phyloP scores from a whole-genome alignment of 2,797 vertebrate genomes.

The Thaleichthys pacificus region DNA sequence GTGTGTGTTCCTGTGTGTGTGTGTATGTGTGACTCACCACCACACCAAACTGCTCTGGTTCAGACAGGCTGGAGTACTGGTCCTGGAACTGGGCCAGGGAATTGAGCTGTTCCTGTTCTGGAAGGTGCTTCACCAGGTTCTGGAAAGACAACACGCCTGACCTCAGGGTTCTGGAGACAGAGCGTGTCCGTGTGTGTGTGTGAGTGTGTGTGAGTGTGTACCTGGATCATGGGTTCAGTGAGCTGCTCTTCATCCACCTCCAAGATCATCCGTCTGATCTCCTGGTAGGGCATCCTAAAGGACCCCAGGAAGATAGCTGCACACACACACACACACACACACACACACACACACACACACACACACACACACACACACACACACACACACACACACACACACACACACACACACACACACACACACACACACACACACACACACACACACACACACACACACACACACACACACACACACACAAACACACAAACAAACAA shows the following conservation, averaged over 20 bases:
- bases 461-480: not conserved
- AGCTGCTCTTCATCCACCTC: slow-evolving; percentile 93
- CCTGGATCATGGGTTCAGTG: slow-evolving; percentile 96
- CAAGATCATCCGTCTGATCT: slow-evolving; percentile 89
- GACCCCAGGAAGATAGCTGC: slow-evolving; percentile 95
- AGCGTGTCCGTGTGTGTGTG: not conserved
- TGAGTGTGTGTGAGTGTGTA: slow-evolving; percentile 42
- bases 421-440: not conserved
- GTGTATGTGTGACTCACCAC: slow-evolving; percentile 81
- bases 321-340: not conserved
- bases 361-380: not conserved
- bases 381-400: not conserved
- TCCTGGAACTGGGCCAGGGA: slow-evolving; percentile 83
- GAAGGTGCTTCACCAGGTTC: slow-evolving; percentile 96
- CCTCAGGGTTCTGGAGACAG: not conserved
- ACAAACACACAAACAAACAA: not conserved
- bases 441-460: not conserved
- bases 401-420: slow-evolving; percentile 1
- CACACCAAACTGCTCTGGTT: slow-evolving; percentile 95
- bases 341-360: not conserved
- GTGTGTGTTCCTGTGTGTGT: not conserved
- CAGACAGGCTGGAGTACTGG: slow-evolving; percentile 86
- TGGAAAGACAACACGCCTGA: slow-evolving; percentile 55
- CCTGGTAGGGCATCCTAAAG: slow-evolving; percentile 92
- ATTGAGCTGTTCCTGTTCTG: slow-evolving; percentile 89